Evolutionary conservation across 1,140 invertebrate genomes (phyloP), one percentile per base, ranked within the genome.

Genomic region (Heliothis subflexa): DNA sequence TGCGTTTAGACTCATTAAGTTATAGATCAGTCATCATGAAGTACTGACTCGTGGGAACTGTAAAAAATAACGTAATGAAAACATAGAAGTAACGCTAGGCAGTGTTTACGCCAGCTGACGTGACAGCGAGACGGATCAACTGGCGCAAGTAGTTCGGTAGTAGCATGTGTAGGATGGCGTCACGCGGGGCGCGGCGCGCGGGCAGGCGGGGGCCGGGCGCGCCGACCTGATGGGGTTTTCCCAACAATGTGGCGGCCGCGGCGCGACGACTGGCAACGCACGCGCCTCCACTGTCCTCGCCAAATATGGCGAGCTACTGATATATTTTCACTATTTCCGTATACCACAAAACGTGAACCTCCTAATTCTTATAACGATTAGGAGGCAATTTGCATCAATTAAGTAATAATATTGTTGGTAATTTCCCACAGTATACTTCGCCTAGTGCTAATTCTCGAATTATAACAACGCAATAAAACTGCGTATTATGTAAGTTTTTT

Each of bases 181-280:
- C 72, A 75, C 57, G 57, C 40, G 71, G 80, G 62, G 55, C 12
- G 66, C 70, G 62, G 70, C 54, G 78, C 49, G 81, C 76, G 85
- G 55, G 83, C 74, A 74, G 54, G 80, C 81, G 80, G 13, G 61
- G 21, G 64, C 64, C 57, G 66, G 40, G 66, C 71, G 82, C 72
- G 81, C 66, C 73, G 71, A 28, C 50, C 75, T 81, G 83, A 78
- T 91, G 89, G 90, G 91, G 90, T 90, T 92, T 93, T 93, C 89
- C 91, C 89, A 92, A 81, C 81, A 78, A 91, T 93, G 88, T 85
- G 89, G 83, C 86, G 87, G 81, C 45, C 52, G 61, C 68, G 76
- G 71, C 64, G 45, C 40, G 21, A 57, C 73, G 76, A 78, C 62
- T 52, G 76, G 76, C 64, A 18, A 50, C 71, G 81, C 80, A 40